Conservation (phyloP, 2,113 vertebrate genomes). For the Oreochromis spilurus region DNA sequence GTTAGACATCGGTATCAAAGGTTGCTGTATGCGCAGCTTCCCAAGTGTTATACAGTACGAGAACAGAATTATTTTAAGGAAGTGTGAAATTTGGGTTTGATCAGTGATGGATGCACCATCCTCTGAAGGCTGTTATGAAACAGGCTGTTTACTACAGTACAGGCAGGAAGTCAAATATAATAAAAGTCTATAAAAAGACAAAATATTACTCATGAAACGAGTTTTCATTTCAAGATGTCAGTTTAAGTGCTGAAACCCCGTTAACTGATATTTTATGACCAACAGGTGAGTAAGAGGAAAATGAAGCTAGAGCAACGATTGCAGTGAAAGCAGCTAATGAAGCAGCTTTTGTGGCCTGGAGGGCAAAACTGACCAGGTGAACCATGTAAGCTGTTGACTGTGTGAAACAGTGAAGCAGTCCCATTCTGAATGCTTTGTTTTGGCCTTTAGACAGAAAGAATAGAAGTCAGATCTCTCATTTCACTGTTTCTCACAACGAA, state of each 20-base stretch:
- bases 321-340: background rate
- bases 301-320: background rate
- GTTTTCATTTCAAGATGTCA: background rate
- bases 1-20: background rate
- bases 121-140: background rate
- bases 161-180: background rate
- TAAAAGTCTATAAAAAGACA: background rate
- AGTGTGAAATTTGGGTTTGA: background rate
- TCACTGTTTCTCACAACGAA: background rate
- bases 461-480: background rate
- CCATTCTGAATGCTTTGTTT: accelerated
- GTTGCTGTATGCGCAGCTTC: background rate
- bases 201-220: background rate
- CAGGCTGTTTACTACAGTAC: background rate
- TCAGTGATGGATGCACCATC: background rate
- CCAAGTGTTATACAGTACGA: background rate
- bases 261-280: background rate
- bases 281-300: background rate
- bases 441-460: background rate
- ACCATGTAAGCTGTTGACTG: background rate
- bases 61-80: background rate
- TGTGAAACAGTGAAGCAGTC: background rate
- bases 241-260: background rate
- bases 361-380: background rate
- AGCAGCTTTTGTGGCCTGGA: background rate